Base-by-base conservation (phyloP, 30 jellyfish, hydroid and myxozoan genomes). In the Aurelia aurita region DNA sequence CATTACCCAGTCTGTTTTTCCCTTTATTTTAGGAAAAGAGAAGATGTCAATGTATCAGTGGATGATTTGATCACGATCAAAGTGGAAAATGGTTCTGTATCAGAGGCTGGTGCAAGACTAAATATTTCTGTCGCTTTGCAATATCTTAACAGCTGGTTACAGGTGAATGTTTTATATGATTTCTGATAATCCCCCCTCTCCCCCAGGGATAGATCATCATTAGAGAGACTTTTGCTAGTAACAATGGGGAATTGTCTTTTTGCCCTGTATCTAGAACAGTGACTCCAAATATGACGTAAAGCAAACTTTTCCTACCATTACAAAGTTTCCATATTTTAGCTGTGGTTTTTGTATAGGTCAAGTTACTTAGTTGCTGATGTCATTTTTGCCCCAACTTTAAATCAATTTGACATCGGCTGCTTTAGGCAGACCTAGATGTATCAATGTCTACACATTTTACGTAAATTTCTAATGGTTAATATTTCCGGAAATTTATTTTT, bases 81-180 rank as follows among this genome's bases (percentile, higher is more conserved):
- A 32, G 95, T 91, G 51, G 86, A 84, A 22, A 85, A 76, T 74
- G 98, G 96, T 19, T 51, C 12, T 69, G 73, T 91, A 12, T 87
- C 98, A 5, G 98, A 91, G 39, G 91, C 72, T 18, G 98, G 98
- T 7, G 95, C 90, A 1, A 64, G 98, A 28, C 54, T 79, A 31
- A 91, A 91, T 64, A 75, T 91, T 27, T 77, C 94, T 44, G 95
- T 91, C 46, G 98, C 92, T 9, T 46, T 91, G 88, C 98, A 91
- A 39, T 91, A 91, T 72, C 89, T 91, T 31, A 91, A 91, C 78
- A 78, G 89, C 32, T 91, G 98, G 98, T 73, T 91, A 4, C 94
- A 74, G 91, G 98, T 91, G 69, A 89, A 39, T 39, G 2, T 39
- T 39, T 39, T 39, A n/a, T n/a, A n/a, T n/a, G n/a, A n/a, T n/a